Percentiles rank a stretch among this genome's conserved stretches.
Conservation (phyloP, 2,888 invertebrate genomes). For the Herminia tarsipennalis region DNA sequence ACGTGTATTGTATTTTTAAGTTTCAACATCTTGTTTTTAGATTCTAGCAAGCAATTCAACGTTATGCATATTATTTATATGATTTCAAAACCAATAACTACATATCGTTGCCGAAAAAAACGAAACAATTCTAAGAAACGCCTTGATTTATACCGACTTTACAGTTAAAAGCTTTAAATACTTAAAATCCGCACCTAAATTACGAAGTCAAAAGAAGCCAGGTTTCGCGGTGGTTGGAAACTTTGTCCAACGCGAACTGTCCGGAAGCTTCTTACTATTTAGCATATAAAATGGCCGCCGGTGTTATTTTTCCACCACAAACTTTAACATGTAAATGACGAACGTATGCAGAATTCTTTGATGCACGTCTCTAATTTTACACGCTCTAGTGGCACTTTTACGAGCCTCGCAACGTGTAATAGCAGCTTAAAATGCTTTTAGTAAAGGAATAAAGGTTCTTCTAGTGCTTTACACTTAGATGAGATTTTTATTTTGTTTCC, state of each 20-base stretch:
- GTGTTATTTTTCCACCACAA: slow-evolving; percentile 63
- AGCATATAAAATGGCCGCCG: slow-evolving; percentile 67
- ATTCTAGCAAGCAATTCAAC: too few relatives aligned
- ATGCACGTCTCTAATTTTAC: slow-evolving; percentile 45
- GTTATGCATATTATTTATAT: too few relatives aligned
- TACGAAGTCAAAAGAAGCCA: slow-evolving; percentile 34
- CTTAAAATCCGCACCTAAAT: slow-evolving; percentile 29
- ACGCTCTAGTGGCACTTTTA: slow-evolving; percentile 24
- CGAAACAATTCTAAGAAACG: too few relatives aligned
- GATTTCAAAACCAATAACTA: too few relatives aligned
- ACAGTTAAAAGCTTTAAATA: slow-evolving; percentile 19
- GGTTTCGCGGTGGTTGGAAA: slow-evolving; percentile 51
- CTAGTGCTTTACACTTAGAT: not conserved
- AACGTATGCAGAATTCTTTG: slow-evolving; percentile 54
- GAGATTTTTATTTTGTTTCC: too few relatives aligned
- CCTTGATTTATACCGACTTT: too few relatives aligned
- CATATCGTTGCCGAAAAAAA: too few relatives aligned
- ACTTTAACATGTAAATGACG: slow-evolving; percentile 69
- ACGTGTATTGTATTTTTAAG: too few relatives aligned
- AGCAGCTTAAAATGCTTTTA: slow-evolving; percentile 12
- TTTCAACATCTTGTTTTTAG: too few relatives aligned
- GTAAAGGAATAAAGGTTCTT: slow-evolving; percentile 2
- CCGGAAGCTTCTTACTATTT: slow-evolving; percentile 58
- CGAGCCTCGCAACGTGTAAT: slow-evolving; percentile 23
- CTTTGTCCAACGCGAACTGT: slow-evolving; percentile 53